Evolutionary conservation across 1,140 invertebrate genomes (phyloP).

Genomic region (Aphelinus atriplicis): DNA sequence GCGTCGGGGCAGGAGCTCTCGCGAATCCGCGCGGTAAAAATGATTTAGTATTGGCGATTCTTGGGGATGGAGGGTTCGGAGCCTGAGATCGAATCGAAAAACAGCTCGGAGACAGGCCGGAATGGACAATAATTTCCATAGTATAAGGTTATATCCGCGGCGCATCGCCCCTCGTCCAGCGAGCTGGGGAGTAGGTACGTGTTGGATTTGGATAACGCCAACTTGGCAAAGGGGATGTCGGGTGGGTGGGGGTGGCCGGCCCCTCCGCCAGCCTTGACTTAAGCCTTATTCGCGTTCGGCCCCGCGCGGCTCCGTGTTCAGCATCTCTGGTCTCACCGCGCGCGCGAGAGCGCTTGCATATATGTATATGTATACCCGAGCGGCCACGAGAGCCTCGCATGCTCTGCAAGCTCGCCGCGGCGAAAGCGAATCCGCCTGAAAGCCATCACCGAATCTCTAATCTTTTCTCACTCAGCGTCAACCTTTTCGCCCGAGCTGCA

Average conservation of each 20-base stretch:
- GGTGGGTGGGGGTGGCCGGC: conserved; percentile 19
- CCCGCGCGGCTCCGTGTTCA: not conserved
- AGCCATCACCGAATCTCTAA: not conserved
- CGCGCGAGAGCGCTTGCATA: not conserved
- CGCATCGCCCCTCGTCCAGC: conserved; percentile 29
- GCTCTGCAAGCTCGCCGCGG: no score
- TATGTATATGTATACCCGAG: no score
- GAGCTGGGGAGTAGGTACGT: conserved; percentile 30
- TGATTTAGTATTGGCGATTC: no score
- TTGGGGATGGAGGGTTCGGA: no score
- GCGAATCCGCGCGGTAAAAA: no score
- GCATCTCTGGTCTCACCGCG: no score
- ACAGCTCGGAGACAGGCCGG: conserved; percentile 30
- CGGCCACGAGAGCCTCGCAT: no score
- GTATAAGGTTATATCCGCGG: conserved; percentile 43
- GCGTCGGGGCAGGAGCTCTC: no score
- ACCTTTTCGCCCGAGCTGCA: no score
- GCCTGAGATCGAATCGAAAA: conserved; percentile 11
- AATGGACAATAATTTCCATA: conserved; percentile 48
- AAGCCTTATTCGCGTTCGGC: conserved; percentile 18
- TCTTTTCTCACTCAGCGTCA: not conserved
- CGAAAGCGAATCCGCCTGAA: no score
- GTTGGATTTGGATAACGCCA: conserved; percentile 48
- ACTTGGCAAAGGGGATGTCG: conserved; percentile 41
- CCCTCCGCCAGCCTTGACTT: conserved; percentile 24